Conservation (phyloP, 2,113 vertebrate genomes). For the Scomber scombrus region DNA sequence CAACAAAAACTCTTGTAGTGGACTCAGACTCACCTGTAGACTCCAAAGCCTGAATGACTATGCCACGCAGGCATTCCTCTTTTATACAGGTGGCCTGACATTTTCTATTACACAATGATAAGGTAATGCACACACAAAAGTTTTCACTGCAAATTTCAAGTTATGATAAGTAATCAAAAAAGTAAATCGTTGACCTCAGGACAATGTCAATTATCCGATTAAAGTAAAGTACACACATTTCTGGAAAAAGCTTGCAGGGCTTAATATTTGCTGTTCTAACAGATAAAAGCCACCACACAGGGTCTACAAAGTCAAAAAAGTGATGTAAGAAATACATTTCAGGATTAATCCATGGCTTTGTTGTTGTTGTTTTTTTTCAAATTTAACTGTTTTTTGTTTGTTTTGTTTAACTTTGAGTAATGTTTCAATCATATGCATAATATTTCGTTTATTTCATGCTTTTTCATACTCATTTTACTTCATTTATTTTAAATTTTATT, state of each 20-base stretch:
- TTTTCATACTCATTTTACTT: too few species aligned
- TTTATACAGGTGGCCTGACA: constrained; percentile 58
- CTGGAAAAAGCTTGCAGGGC: too few species aligned
- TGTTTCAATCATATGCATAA: too few species aligned
- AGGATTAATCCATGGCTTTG: background rate
- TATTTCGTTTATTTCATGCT: too few species aligned
- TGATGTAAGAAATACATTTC: background rate
- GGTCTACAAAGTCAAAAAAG: background rate
- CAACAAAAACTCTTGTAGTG: background rate
- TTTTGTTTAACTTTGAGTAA: too few species aligned
- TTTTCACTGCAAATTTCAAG: constrained; percentile 33
- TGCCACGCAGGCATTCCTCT: background rate
- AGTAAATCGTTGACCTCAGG: constrained; percentile 52
- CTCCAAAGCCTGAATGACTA: constrained; percentile 4
- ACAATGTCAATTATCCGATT: constrained; percentile 56
- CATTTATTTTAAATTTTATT: too few species aligned
- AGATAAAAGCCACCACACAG: background rate
- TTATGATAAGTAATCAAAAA: constrained; percentile 21
- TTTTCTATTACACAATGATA: constrained; percentile 16
- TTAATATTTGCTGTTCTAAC: background rate
- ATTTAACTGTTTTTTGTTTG: too few species aligned
- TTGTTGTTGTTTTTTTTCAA: too few species aligned
- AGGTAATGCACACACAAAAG: constrained; percentile 5
- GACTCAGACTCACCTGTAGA: constrained; percentile 22
- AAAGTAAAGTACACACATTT: background rate